phyloP scores from a whole-genome alignment of 2,888 invertebrate species.

The Vesta saturnalis region DNA sequence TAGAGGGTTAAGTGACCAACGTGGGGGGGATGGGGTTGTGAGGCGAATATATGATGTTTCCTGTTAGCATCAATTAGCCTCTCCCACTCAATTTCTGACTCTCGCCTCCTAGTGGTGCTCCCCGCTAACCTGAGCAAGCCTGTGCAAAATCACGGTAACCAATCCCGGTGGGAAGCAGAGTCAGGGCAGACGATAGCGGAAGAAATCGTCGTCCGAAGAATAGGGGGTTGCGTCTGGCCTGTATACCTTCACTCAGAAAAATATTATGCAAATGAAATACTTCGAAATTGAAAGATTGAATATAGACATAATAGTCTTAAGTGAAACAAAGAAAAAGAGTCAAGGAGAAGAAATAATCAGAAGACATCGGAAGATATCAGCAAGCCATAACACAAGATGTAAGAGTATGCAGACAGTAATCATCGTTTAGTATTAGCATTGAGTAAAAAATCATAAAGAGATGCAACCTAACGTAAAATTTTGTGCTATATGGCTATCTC shows the following conservation, averaged over 20 bases:
- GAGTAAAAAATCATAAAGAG: no score
- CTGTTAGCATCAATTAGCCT: conserved; percentile 4
- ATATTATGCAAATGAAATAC: not conserved
- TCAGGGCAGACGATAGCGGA: conserved; percentile 25
- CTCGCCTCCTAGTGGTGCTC: conserved; percentile 22
- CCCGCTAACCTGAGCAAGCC: conserved; percentile 26
- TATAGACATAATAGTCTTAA: no score
- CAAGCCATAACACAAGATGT: not conserved
- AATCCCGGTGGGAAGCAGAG: conserved; percentile 19
- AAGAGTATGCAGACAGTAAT: not conserved
- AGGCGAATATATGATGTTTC: not conserved
- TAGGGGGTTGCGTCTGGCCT: conserved; percentile 1
- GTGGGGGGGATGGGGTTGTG: no score
- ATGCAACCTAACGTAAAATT: no score
- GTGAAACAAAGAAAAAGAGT: not conserved
- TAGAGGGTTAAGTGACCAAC: no score
- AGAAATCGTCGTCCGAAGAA: conserved; percentile 12
- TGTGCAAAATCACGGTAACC: conserved; percentile 23
- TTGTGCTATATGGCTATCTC: no score
- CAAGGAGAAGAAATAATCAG: not conserved
- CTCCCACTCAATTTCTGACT: conserved; percentile 17
- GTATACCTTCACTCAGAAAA: not conserved
- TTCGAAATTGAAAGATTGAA: not conserved
- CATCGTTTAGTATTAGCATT: not conserved
- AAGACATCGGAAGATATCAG: no score